A percentile compares a stretch with the other conserved stretches of the same genome.
Evolutionary conservation across 2,888 invertebrate genomes (phyloP).

Genomic region (Limnephilus rhombicus): DNA sequence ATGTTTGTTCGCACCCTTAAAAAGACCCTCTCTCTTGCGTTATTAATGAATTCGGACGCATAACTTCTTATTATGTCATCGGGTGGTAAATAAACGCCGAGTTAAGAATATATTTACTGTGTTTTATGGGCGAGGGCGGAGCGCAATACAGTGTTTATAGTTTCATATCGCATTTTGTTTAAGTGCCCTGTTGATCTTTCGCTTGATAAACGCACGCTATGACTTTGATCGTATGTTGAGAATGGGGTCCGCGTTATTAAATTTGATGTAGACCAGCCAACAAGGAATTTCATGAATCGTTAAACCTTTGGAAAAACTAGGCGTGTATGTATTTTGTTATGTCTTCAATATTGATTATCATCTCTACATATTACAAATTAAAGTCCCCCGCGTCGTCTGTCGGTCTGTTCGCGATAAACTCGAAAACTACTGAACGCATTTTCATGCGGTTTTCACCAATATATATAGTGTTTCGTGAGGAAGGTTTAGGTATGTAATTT

Average conservation of each 20-base stretch:
- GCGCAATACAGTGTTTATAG: background rate
- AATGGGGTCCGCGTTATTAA: background rate
- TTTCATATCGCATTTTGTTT: conserved; percentile 1
- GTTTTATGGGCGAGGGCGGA: background rate
- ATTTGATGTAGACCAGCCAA: background rate
- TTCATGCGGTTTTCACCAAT: too few species aligned
- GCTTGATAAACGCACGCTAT: background rate
- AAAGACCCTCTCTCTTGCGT: background rate
- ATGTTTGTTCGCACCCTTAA: conserved; percentile 16
- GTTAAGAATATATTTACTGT: conserved; percentile 19
- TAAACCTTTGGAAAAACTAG: background rate
- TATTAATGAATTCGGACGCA: conserved; percentile 62
- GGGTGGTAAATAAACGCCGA: conserved; percentile 14
- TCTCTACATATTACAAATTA: too few species aligned
- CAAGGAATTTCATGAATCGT: background rate
- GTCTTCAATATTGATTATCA: background rate
- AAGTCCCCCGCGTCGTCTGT: too few species aligned
- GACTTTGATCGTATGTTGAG: background rate
- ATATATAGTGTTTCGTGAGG: too few species aligned
- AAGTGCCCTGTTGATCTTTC: background rate
- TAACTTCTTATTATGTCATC: conserved; percentile 55
- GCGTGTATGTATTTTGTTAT: background rate
- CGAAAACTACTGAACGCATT: too few species aligned
- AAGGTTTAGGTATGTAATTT: too few species aligned
- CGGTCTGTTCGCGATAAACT: too few species aligned